A percentile compares a stretch with the other conserved stretches of the same genome.
These are phyloP conservation scores for Eilema griseolum DNA, from an alignment of 2,888 invertebrate species.

Conservation along the genomic window DNA sequence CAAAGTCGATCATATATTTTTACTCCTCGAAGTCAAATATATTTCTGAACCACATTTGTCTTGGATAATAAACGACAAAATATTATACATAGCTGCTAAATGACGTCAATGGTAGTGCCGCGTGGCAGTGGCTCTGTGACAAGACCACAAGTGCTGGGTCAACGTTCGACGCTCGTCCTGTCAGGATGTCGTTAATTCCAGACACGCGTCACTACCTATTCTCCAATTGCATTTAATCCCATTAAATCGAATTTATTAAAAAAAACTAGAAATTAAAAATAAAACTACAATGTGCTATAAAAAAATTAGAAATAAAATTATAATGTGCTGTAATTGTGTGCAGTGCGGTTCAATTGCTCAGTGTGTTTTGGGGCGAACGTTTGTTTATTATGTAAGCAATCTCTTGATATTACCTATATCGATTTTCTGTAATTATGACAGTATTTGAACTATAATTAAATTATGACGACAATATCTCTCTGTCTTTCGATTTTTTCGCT, in stretches of 20 bases:
- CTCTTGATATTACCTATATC: no score
- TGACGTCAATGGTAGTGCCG: conserved; percentile 38
- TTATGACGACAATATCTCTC: background rate
- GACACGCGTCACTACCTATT: conserved; percentile 71
- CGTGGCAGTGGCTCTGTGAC: conserved; percentile 38
- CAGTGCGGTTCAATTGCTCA: background rate
- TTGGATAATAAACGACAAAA: background rate
- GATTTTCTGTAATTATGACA: background rate
- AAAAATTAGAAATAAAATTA: no score
- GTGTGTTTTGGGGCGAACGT: background rate
- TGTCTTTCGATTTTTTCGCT: background rate
- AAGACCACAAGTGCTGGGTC: conserved; percentile 59
- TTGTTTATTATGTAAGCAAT: background rate
- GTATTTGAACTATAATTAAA: background rate
- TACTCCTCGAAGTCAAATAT: no score
- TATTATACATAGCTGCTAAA: background rate
- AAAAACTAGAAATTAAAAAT: conserved; percentile 24
- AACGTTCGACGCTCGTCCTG: conserved; percentile 76
- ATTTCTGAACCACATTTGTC: background rate
- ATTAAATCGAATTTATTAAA: conserved; percentile 29
- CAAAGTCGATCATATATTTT: background rate
- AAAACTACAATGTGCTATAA: no score
- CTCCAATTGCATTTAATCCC: conserved; percentile 41
- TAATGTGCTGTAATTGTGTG: background rate
- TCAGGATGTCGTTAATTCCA: conserved; percentile 82